Conservation (phyloP, 2,113 vertebrate genomes). For the Urocolius indicus region DNA sequence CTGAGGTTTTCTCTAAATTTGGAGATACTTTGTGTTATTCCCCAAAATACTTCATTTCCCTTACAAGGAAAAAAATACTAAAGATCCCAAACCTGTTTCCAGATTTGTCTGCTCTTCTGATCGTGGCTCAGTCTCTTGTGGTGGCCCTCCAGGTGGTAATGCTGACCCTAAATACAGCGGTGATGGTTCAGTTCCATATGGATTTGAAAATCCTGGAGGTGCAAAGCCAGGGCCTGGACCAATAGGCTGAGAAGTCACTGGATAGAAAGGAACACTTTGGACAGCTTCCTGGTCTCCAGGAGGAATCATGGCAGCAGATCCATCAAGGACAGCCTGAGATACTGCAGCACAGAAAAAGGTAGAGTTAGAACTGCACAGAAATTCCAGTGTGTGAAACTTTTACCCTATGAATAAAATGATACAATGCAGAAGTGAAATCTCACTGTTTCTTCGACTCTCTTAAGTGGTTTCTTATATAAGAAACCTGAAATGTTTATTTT, state of each 20-base stretch:
- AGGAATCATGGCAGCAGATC: conserved; percentile 59
- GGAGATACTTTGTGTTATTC: not conserved
- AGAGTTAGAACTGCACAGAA: not conserved
- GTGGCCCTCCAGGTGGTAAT: conserved; percentile 47
- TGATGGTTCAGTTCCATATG: conserved; percentile 73
- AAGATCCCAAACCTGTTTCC: conserved; percentile 70
- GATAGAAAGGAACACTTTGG: conserved; percentile 79
- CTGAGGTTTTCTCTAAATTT: not conserved
- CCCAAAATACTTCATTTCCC: not conserved
- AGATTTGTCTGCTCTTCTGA: conserved; percentile 63
- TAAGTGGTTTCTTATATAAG: not conserved
- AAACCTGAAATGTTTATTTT: not conserved
- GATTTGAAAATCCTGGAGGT: conserved; percentile 67
- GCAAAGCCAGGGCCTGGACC: conserved; percentile 55
- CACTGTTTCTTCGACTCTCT: not conserved
- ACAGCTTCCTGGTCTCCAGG: conserved; percentile 52
- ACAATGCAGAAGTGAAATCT: not conserved
- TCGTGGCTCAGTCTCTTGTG: conserved; percentile 27
- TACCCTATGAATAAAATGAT: not conserved
- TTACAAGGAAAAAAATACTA: not conserved
- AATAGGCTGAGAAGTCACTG: conserved; percentile 63
- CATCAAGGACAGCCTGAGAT: conserved; percentile 80
- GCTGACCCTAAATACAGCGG: conserved; percentile 66
- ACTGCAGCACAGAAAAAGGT: conserved; percentile 68
- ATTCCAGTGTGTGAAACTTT: not conserved